Conservation (phyloP, 1,140 invertebrate genomes). For the Metopolophium dirhodum region DNA sequence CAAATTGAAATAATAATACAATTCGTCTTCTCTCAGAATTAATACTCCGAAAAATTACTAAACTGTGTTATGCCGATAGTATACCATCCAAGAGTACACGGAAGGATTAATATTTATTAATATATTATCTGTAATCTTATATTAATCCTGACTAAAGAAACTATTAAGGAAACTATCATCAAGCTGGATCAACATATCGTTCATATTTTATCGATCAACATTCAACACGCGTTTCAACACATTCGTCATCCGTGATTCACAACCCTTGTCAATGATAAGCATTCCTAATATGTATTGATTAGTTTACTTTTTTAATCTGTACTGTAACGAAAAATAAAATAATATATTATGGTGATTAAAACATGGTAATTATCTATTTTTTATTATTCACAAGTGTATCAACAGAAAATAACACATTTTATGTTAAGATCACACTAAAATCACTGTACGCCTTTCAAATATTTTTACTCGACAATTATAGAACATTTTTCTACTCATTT, state of each 20-base stretch:
- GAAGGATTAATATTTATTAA: not conserved
- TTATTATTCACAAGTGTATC: not conserved
- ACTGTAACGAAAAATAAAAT: not conserved
- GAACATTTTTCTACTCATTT: too few species aligned
- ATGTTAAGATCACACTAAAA: not conserved
- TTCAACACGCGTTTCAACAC: not conserved
- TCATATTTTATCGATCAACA: not conserved
- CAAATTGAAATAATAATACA: not conserved
- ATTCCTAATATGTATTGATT: not conserved
- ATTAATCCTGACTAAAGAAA: not conserved
- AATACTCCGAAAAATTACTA: not conserved
- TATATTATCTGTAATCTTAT: not conserved
- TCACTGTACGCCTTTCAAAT: not conserved
- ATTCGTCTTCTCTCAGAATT: not conserved
- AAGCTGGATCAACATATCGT: not conserved
- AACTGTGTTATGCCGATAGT: not conserved
- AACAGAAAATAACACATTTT: not conserved
- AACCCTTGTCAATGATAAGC: not conserved
- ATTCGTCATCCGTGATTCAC: not conserved
- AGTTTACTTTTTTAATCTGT: not conserved
- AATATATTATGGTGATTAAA: not conserved
- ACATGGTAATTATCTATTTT: not conserved
- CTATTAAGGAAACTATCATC: not conserved
- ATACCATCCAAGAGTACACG: not conserved
- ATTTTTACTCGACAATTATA: not conserved